Percentiles rank a stretch among this genome's conserved stretches.
Evolutionary conservation across 2,113 vertebrate genomes (phyloP).

Genomic region (Thunnus maccoyii): DNA sequence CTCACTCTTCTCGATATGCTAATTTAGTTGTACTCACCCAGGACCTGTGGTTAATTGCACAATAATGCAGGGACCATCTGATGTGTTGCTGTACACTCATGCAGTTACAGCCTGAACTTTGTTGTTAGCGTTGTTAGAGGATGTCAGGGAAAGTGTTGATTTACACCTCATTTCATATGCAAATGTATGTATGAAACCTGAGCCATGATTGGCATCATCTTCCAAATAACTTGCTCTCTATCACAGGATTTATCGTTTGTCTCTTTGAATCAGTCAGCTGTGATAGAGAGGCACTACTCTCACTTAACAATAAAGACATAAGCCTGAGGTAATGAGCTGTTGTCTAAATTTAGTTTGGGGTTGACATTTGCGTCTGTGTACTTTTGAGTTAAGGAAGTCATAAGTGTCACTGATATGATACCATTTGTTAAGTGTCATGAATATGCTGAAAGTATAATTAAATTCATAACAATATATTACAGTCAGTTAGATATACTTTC

Average conservation of each 20-base stretch:
- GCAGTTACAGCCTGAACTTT: conserved; percentile 49
- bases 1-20: conserved; percentile 45
- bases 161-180: conserved; percentile 64
- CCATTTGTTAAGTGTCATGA: neutral
- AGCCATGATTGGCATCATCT: conserved; percentile 48
- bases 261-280: conserved; percentile 9
- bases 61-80: conserved; percentile 47
- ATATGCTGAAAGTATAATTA: neutral
- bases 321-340: neutral
- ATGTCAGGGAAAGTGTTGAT: conserved; percentile 65
- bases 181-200: conserved; percentile 50
- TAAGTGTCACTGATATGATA: neutral
- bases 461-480: no score
- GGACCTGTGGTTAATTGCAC: conserved; percentile 53
- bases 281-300: conserved; percentile 6
- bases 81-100: conserved; percentile 27
- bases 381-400: neutral
- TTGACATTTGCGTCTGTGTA: neutral
- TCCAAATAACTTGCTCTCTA: conserved; percentile 45
- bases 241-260: conserved; percentile 52
- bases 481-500: no score
- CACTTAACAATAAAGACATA: neutral
- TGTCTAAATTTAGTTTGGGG: neutral
- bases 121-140: conserved; percentile 44
- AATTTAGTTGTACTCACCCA: conserved; percentile 41